Base-by-base conservation (phyloP, 2,113 vertebrate species). In the Megaceryle torquata region DNA sequence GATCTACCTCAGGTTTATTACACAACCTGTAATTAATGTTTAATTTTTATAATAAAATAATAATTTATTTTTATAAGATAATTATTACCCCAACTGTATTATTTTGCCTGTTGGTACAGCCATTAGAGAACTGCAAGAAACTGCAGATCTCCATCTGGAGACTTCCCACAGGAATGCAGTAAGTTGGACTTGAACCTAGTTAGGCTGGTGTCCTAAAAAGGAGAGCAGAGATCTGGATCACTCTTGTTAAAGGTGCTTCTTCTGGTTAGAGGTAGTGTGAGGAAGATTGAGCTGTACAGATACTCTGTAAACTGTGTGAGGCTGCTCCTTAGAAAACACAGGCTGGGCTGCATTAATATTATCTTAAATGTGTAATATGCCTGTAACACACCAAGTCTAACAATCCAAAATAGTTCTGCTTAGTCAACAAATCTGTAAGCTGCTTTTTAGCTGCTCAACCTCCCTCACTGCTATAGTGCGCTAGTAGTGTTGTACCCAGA, bases 171-270 rank as follows among this genome's bases (percentile, higher is more conserved):
- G 29, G 16, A 86, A 57, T 39, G 13, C 19, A 61, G 26, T 41
- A 24, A 44, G 31, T 18, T 86, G 41, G 35, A 65, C 41, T 29
- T 50, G 37, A 25, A 65, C 13, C 4, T 56, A 53, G 25, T 74
- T 44, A 57, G 26, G 18, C 28, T 50, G 46, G 3, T 50, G 22
- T 9, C 31, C 29, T 51, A 43, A 60, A 84, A 67, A 33, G 18
- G 37, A 59, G 15, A 74, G 39, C 20, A 67, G 59, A 29, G 15
- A 19, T 3, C 17, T 41, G 9, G 3, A 19, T 89, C 2, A 4
- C 10, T 43, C 2, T 8, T 51, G 1, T 2, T 43, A 37, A 53
- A 43, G 20, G 5, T n/a, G 6, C 10, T 1, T 67, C 46, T 81
- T 13, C 16, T 91, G 14, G 35, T 25, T 43, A 17, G 25, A 33